A percentile compares a stretch with the other conserved stretches of the same genome.
Evolutionary conservation across 2,797 vertebrate species (phyloP).

Genomic region (Neoniphon sammara): DNA sequence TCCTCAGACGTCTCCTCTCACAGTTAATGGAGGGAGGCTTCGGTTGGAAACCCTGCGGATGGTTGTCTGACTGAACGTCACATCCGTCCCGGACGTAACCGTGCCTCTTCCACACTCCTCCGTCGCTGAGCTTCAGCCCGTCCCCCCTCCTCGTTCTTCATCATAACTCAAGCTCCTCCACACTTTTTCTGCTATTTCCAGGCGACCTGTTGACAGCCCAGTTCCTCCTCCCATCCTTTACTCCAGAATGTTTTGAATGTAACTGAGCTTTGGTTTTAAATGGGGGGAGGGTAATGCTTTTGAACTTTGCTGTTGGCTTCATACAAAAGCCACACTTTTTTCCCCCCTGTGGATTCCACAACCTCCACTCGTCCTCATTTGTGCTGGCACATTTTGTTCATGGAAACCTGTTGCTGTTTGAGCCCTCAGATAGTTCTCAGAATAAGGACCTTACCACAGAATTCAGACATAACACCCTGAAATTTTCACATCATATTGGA

Average conservation of each 20-base stretch:
- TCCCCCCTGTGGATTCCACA: constrained; percentile 13
- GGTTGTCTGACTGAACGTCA: constrained; percentile 5
- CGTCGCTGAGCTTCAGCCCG: constrained; percentile 70
- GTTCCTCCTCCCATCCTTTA: neutral
- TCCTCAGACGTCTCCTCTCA: constrained; percentile 98
- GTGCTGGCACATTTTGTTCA: neutral
- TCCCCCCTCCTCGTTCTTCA: constrained; percentile 74
- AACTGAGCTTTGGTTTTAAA: constrained; percentile 38
- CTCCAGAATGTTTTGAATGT: constrained; percentile 57
- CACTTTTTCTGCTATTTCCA: constrained; percentile 5
- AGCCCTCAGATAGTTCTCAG: neutral
- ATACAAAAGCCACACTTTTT: constrained; percentile 27
- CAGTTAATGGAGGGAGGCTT: constrained; percentile 85
- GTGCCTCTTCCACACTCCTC: constrained; percentile 82
- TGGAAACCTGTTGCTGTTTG: neutral
- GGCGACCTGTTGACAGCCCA: constrained; percentile 7
- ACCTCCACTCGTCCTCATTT: constrained; percentile 14
- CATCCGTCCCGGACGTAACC: constrained; percentile 45
- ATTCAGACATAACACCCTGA: neutral
- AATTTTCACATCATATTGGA: constrained; percentile 1
- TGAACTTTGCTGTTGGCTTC: constrained; percentile 14
- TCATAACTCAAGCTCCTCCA: constrained; percentile 3
- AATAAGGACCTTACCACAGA: neutral
- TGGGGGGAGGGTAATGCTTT: constrained; percentile 13
- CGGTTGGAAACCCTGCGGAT: neutral